Conservation (phyloP, 2,797 vertebrate genomes). For the Enteromius argenteus region DNA sequence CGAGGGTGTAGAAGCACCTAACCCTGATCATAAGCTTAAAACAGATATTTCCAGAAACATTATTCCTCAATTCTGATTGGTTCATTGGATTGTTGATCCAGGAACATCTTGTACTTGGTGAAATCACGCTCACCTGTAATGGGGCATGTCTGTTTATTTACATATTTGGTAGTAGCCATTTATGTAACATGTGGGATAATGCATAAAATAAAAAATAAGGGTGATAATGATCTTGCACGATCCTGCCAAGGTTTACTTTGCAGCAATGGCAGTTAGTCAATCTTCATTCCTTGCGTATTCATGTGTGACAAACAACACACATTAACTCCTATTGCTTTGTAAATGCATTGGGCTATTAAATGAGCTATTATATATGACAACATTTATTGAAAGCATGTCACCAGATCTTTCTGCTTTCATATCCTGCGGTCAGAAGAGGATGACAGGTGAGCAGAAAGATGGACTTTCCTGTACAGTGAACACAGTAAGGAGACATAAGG, state of each 20-base stretch:
- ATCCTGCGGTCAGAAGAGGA: background rate
- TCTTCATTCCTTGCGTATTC: background rate
- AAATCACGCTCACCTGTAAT: background rate
- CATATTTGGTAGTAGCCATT: background rate
- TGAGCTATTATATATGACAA: background rate
- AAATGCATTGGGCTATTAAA: too few relatives aligned
- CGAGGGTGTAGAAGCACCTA: too few relatives aligned
- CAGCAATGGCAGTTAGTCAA: background rate
- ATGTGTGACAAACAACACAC: background rate
- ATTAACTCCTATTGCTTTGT: too few relatives aligned
- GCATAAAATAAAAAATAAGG: background rate
- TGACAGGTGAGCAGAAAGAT: background rate
- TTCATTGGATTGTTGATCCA: too few relatives aligned
- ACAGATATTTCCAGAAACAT: too few relatives aligned
- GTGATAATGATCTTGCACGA: background rate
- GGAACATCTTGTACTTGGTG: too few relatives aligned
- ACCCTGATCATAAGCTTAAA: too few relatives aligned
- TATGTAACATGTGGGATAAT: background rate
- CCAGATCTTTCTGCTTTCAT: background rate
- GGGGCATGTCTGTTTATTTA: background rate
- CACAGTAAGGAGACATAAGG: constrained; percentile 15
- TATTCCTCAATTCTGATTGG: too few relatives aligned
- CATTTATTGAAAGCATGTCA: background rate
- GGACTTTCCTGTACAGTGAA: background rate
- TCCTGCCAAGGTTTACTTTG: background rate